Base-by-base conservation (phyloP, 2,888 invertebrate genomes). In the Apamea epomidion region DNA sequence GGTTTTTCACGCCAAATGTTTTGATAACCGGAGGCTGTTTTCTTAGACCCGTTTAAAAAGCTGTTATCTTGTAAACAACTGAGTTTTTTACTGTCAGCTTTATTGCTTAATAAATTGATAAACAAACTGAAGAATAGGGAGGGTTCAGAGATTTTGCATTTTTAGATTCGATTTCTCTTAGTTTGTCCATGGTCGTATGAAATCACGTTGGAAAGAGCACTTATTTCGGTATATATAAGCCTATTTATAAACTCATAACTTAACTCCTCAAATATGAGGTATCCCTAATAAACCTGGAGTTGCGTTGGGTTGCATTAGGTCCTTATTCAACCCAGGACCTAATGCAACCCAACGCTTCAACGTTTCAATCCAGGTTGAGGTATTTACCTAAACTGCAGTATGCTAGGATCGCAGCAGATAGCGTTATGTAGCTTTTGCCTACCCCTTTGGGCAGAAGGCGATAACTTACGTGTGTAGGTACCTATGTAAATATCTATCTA, bases 31-130 rank as follows among this genome's bases (percentile, higher is more conserved):
- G 58, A 81, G 75, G 80, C 71, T 87, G 85, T 90, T 83, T 87
- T 80, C 65, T 83, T 83, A 81, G 79, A 78, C 60, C 77, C 87
- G 85, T 76, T 90, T 87, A 88, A 89, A 87, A 89, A 89, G 82
- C 87, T 85, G 82, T 90, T 87, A 85, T 75, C 82, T 74, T 74
- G 85, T 90, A 89, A 89, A 89, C 89, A 89, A 87, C 18, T 64
- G 25, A 51, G 73, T 62, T 84, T 84, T 32, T 90, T 64, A 87
- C 42, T 79, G 82, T 73, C 81, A 76, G 76, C 74, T 84, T 86
- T 67, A 84, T 70, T 51, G 73, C 69, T 88, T 83, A 80, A n/a
- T n/a, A n/a, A n/a, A 82, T 84, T 88, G 87, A 81, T 88, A 85
- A 88, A 88, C 81, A 89, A 84, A 85, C 67, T 65, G 37, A 58